These are phyloP conservation scores for Drosophila arawakana DNA, from an alignment of 1,140 invertebrate species.

Conservation along the genomic window DNA sequence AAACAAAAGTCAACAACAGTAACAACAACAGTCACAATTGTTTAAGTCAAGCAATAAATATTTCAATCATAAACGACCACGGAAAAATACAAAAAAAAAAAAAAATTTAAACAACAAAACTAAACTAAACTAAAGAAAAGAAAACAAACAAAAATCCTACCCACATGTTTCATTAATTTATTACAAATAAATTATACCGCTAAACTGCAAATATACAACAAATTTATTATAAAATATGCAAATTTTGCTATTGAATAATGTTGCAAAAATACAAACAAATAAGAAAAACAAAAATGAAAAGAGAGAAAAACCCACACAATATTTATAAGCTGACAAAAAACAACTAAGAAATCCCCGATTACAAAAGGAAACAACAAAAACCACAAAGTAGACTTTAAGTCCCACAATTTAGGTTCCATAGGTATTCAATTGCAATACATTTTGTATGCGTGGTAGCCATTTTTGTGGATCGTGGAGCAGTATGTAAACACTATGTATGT, in stretches of 20 bases:
- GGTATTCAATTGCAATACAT: conserved; percentile 54
- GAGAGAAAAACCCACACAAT: conserved; percentile 43
- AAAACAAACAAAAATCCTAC: conserved; percentile 44
- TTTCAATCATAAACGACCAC: conserved; percentile 51
- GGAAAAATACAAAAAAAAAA: conserved; percentile 20
- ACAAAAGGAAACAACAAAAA: neutral
- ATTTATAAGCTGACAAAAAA: conserved; percentile 46
- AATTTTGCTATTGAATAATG: conserved; percentile 44
- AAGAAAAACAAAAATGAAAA: conserved; percentile 25
- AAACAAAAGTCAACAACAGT: conserved; percentile 24
- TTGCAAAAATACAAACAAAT: conserved; percentile 26
- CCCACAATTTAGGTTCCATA: conserved; percentile 19
- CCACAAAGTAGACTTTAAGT: conserved; percentile 22
- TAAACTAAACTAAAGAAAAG: conserved; percentile 8
- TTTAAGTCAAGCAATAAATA: conserved; percentile 50
- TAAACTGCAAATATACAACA: conserved; percentile 44
- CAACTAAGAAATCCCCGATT: conserved; percentile 41
- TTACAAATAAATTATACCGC: conserved; percentile 76
- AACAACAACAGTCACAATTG: conserved; percentile 52
- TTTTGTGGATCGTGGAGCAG: conserved; percentile 75
- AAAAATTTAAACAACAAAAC: conserved; percentile 32
- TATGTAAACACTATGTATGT: conserved; percentile 74
- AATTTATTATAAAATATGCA: conserved; percentile 38
- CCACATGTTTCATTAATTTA: conserved; percentile 75
- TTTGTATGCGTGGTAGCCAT: conserved; percentile 78